phyloP scores from a whole-genome alignment of 2,797 vertebrate genomes.

The Scarus forsteni region DNA sequence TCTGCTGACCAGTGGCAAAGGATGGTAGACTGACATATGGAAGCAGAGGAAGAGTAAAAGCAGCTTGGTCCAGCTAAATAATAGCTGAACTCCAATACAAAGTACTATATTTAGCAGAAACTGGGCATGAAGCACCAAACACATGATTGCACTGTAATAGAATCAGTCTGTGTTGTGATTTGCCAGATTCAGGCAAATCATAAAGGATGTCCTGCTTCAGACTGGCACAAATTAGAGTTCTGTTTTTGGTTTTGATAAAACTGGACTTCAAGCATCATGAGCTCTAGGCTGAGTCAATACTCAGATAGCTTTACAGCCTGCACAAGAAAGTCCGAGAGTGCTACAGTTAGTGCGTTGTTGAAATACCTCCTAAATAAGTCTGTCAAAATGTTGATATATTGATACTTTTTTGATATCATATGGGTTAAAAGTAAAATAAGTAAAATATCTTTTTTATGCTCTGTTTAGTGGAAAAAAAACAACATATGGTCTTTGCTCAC shows the following conservation, averaged over 20 bases:
- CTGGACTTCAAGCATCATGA: conserved; percentile 1
- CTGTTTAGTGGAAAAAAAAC: no score
- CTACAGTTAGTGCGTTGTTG: neutral
- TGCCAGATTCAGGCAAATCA: conserved; percentile 14
- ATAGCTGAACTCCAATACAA: conserved; percentile 45
- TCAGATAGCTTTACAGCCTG: neutral
- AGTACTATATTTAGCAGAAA: conserved; percentile 60
- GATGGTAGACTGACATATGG: conserved; percentile 31
- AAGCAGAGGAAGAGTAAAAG: conserved; percentile 32
- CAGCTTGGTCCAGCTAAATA: conserved; percentile 44
- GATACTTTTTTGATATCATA: no score
- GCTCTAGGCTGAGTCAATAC: neutral
- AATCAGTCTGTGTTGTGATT: conserved; percentile 25
- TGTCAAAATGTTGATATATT: no score
- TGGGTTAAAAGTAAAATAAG: no score
- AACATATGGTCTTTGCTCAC: no score
- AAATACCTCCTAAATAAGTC: no score
- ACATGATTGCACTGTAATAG: conserved; percentile 5
- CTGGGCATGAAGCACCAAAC: conserved; percentile 29
- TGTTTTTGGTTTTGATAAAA: conserved; percentile 7
- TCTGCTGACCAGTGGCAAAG: conserved; percentile 37
- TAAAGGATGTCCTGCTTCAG: conserved; percentile 28
- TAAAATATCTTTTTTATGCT: no score
- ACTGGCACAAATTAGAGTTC: neutral
- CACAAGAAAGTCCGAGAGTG: conserved; percentile 3